Conservation (phyloP, 2,113 vertebrate species). For the Sphyrna mokarran region DNA sequence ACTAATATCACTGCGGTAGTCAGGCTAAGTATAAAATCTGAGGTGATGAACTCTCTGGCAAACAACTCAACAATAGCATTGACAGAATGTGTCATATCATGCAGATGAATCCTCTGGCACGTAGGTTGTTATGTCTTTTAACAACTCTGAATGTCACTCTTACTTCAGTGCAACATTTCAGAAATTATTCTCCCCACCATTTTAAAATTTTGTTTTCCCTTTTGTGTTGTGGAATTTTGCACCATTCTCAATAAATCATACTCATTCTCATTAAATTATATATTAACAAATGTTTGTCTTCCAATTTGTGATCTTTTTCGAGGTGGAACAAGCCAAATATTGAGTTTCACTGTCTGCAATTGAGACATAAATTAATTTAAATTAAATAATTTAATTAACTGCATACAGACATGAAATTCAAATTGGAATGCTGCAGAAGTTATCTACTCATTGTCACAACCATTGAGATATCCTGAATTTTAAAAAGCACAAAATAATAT, state of each 20-base stretch:
- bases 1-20: slow-evolving; percentile 1
- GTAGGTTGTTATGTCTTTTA: background rate
- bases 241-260: background rate
- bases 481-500: background rate
- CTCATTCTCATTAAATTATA: background rate
- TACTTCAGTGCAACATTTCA: background rate
- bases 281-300: background rate
- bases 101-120: background rate
- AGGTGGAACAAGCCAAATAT: background rate
- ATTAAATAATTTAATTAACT: background rate
- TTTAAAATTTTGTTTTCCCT: too few species aligned
- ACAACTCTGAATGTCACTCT: background rate
- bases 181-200: background rate
- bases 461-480: background rate
- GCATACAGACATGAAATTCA: background rate
- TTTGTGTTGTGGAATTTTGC: background rate
- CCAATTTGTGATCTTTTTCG: background rate
- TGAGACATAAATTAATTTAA: background rate
- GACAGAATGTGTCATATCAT: background rate
- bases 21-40: background rate
- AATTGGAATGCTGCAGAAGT: background rate
- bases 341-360: background rate
- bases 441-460: background rate
- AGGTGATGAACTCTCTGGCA: background rate
- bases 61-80: background rate